A percentile compares a stretch with the other conserved stretches of the same genome.
These are phyloP conservation scores for Xerus inauris DNA, from an alignment of 2,113 vertebrate species.

Conservation along the genomic window DNA sequence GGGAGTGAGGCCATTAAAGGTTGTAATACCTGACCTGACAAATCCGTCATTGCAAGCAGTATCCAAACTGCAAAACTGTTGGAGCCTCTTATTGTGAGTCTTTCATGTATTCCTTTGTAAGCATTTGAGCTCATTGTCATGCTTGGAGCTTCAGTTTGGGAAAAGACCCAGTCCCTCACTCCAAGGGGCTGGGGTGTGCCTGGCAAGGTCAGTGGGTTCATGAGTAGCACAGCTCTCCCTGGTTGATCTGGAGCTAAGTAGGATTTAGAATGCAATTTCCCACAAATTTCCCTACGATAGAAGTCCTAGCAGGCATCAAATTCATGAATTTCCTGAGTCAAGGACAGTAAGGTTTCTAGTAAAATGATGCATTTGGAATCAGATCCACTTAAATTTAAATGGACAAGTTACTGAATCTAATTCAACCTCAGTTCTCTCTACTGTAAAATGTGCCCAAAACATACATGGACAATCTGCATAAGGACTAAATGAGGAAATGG, in stretches of 20 bases:
- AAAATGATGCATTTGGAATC: conserved; percentile 10
- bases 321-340: background rate
- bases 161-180: background rate
- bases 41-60: background rate
- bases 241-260: background rate
- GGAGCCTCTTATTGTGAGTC: background rate
- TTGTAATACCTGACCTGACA: background rate
- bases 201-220: background rate
- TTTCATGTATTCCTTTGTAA: background rate
- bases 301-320: background rate
- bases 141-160: background rate
- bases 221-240: background rate
- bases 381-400: conserved; percentile 41
- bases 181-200: background rate
- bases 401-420: background rate
- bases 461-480: background rate
- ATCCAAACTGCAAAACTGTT: background rate
- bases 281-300: background rate
- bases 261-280: background rate
- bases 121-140: background rate
- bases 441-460: background rate
- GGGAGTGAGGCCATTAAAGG: background rate
- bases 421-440: background rate
- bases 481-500: conserved; percentile 39
- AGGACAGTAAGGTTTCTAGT: background rate